Evolutionary conservation across 2,888 invertebrate species (phyloP).

Genomic region (Masnerella sp.): DNA sequence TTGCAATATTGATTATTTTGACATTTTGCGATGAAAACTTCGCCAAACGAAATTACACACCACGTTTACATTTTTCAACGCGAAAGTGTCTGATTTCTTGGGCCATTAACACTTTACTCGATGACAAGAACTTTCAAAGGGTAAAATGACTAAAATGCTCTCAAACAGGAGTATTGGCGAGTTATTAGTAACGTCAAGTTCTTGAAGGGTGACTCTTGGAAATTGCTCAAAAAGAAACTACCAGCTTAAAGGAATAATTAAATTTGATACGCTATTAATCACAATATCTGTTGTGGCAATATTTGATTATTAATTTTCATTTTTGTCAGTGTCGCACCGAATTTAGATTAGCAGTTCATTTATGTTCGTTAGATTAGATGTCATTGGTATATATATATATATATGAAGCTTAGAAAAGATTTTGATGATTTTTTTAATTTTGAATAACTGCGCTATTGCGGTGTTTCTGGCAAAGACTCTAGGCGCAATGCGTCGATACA

Average conservation of each 20-base stretch:
- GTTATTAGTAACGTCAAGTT: constrained; percentile 17
- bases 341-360: no score
- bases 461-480: constrained; percentile 66
- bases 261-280: no score
- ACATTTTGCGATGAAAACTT: neutral
- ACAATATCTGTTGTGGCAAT: no score
- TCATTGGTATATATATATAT: no score
- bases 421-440: no score
- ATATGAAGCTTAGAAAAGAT: neutral
- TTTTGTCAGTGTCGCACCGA: no score
- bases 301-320: no score
- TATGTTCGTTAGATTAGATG: no score
- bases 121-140: constrained; percentile 30
- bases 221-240: neutral
- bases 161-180: constrained; percentile 15
- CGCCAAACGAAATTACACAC: constrained; percentile 25
- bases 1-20: no score
- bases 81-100: constrained; percentile 26
- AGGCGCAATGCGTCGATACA: constrained; percentile 71
- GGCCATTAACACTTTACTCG: constrained; percentile 27
- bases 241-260: neutral
- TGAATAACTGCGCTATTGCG: constrained; percentile 64
- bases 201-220: neutral
- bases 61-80: constrained; percentile 19
- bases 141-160: constrained; percentile 19